Evolutionary conservation across 1,140 invertebrate genomes (phyloP).

Genomic region (Ceratitis capitata): DNA sequence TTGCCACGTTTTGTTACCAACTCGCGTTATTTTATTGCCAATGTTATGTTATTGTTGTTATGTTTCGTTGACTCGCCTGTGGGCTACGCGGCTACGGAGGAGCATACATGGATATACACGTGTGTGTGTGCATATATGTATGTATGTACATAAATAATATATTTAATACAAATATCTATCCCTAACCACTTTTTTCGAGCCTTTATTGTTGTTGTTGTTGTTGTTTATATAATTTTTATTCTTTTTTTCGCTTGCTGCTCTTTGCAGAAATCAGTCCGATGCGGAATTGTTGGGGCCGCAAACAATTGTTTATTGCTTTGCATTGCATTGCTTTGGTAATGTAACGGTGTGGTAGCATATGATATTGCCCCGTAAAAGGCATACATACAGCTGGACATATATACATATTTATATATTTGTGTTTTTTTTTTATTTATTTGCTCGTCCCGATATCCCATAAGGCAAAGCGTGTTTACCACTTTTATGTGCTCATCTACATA

Average conservation of each 20-base stretch:
- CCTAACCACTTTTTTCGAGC: too few species aligned
- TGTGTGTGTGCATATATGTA: not conserved
- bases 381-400: not conserved
- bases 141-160: not conserved
- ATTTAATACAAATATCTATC: too few species aligned
- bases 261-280: constrained; percentile 15
- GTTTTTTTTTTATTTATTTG: not conserved
- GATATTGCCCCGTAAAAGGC: not conserved
- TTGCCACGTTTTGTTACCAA: constrained; percentile 22
- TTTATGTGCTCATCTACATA: not conserved
- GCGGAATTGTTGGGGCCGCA: not conserved
- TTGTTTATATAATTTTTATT: not conserved
- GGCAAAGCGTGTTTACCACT: not conserved
- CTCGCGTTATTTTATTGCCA: constrained; percentile 30
- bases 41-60: constrained; percentile 33
- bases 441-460: too few species aligned
- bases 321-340: not conserved
- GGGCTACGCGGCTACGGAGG: not conserved
- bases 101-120: not conserved
- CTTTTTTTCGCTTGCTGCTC: too few species aligned
- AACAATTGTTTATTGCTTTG: constrained; percentile 17
- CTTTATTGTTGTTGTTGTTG: not conserved
- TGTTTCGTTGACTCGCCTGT: not conserved
- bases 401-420: not conserved
- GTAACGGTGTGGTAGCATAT: not conserved